A percentile compares a stretch with the other conserved stretches of the same genome.
Conservation (phyloP, 2,888 invertebrate genomes). For the Rotaria macrura region DNA sequence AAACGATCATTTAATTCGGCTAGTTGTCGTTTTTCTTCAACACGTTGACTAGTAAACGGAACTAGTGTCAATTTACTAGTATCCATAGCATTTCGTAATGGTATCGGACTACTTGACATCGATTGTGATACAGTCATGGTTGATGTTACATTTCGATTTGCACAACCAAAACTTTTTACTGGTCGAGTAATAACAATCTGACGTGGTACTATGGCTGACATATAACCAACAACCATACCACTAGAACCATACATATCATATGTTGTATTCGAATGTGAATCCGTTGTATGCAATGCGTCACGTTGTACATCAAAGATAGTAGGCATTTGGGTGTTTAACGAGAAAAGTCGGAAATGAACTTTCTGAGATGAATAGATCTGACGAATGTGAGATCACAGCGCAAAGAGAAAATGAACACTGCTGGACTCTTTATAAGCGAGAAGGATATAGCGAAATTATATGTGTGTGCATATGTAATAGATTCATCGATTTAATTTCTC, state of each 20-base stretch:
- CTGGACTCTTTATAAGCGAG: neutral
- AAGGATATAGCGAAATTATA: neutral
- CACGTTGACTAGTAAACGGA: slow-evolving; percentile 12
- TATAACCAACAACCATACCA: neutral
- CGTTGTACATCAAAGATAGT: slow-evolving; percentile 17
- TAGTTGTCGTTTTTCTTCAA: slow-evolving; percentile 19
- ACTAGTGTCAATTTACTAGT: neutral
- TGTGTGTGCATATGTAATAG: neutral
- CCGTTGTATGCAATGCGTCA: neutral
- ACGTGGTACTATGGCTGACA: neutral
- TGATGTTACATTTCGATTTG: neutral
- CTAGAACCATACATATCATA: too few relatives aligned
- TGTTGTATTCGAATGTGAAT: neutral
- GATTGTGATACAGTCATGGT: slow-evolving; percentile 7
- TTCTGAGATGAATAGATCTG: neutral
- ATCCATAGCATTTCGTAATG: neutral
- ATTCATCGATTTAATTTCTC: neutral
- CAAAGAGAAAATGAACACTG: neutral
- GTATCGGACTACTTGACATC: neutral
- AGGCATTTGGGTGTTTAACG: neutral
- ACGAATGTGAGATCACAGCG: neutral
- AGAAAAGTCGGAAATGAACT: neutral
- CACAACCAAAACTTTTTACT: neutral
- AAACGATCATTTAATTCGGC: slow-evolving; percentile 19
- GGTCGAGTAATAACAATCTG: slow-evolving; percentile 4